Conservation (phyloP, 2,113 vertebrate genomes). For the Shinisaurus crocodilurus region DNA sequence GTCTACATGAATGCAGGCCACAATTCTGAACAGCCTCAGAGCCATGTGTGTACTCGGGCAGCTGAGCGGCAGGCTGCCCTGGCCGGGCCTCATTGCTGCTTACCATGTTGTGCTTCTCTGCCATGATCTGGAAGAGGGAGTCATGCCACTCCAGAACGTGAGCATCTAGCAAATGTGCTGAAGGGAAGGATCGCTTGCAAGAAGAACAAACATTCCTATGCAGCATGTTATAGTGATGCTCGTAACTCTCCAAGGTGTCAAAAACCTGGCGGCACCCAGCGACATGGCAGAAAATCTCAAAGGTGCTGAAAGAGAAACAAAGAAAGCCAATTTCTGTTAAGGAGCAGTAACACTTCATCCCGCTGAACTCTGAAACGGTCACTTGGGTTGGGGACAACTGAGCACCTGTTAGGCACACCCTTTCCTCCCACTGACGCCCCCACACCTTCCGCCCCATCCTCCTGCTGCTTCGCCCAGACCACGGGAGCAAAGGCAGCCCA, state of each 20-base stretch:
- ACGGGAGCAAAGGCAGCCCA: background rate
- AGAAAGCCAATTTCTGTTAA: no score
- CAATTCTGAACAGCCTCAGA: background rate
- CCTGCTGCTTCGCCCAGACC: no score
- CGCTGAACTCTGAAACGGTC: accelerated
- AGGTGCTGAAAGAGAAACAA: background rate
- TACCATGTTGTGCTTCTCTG: slow-evolving; percentile 87
- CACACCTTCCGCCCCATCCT: background rate
- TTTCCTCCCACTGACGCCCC: no score
- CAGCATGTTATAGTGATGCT: slow-evolving; percentile 92
- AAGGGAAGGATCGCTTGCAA: slow-evolving; percentile 89
- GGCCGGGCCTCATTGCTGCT: background rate
- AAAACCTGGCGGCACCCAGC: slow-evolving; percentile 86
- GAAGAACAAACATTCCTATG: slow-evolving; percentile 88
- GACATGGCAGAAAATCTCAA: slow-evolving; percentile 79
- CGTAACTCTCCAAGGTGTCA: slow-evolving; percentile 82
- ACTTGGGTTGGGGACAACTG: no score
- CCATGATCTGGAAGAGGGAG: slow-evolving; percentile 85
- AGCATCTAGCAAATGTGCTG: slow-evolving; percentile 85
- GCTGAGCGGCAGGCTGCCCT: background rate
- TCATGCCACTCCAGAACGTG: slow-evolving; percentile 95
- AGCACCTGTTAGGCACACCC: no score
- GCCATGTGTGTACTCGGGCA: background rate
- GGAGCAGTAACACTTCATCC: no score
- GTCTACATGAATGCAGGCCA: no score